Evolutionary conservation across 2,113 vertebrate species (phyloP), one percentile per base, ranked within the genome.

Genomic region (Sterna hirundo): DNA sequence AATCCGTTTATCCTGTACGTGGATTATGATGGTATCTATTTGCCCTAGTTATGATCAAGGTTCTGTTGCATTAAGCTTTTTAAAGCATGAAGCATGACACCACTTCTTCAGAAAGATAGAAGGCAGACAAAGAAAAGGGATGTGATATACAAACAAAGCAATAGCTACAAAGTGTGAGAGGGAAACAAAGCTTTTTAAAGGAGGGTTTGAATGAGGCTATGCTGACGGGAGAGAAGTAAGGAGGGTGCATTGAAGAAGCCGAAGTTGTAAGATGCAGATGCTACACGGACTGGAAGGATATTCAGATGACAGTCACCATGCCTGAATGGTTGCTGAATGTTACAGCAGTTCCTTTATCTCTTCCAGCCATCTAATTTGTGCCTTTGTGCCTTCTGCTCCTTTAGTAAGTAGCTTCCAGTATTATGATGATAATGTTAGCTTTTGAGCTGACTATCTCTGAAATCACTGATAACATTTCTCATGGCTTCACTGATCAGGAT

Each of bases 1-100:
- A 84, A 36, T 42, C 8, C 3, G 1, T 60, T 46, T 65, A 25
- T 40, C 2, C 1, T 25, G 7, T 22, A 44, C 0, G 2, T 40
- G 36, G 15, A 22, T 88, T 57, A 38, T 54, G 62, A 26, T 61
- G 21, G 17, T 15, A 15, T n/a, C 25, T 81, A 0, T 40, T 44
- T 4, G 47, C 14, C 16, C 7, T 46, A 9, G 27, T 36, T 69
- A 19, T 8, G 17, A 27, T 11, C 13, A 23, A 40, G 18, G 11
- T 22, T 30, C 46, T 85, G 34, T 30, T 61, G 27, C 6, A 6
- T 11, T 57, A 23, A 27, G 14, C 17, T n/a, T 86, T 93, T 61
- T 26, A 51, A 47, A 80, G 40, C 12, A 9, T 6, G 34, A 52
- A 49, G n/a, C 22, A 19, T 23, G 62, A 29, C 49, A 30, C 17